Base-by-base conservation (phyloP, 2,888 invertebrate genomes). In the Zeuzera pyrina region DNA sequence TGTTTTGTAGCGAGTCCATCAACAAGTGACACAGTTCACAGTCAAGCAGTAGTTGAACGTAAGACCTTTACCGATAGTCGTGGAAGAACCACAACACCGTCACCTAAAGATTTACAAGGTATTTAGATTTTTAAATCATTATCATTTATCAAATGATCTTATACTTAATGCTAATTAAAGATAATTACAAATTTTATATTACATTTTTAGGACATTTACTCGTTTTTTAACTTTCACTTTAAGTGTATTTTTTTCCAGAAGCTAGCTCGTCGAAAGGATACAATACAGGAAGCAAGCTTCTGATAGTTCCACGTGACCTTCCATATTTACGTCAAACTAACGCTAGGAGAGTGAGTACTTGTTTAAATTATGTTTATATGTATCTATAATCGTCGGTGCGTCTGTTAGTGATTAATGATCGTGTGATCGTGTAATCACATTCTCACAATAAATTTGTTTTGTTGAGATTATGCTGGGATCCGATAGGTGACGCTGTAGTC, bases 261-360 rank as follows among this genome's bases (percentile, higher is more conserved):
- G 64, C 78, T 24, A 61, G 76, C 44, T 69, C 74, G 33, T 81
- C 79, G 12, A 78, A 70, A 52, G 57, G 62, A 27, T 62, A 69
- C 37, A 61, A 53, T 45, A 54, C 72, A 34, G 50, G 64, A 32
- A 81, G 78, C 53, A 81, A 83, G 55, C 65, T 81, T 43, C 61
- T 81, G 31, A 83, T 81, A 31, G 79, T 83, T 36, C 81, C 81
- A 3, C 70, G 81, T 40, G 81, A 83, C 52, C 74, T 83, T 36
- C 83, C 83, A 21, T 83, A 83, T 51, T 62, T 83, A 63, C 76
- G 83, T 54, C 83, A 83, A 63, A 83, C 83, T 71, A 81, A 83
- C 83, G 83, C 83, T 32, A 58, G 83, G 61, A 73, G 83, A 69
- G 83, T 79, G 54, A 61, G 64, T 52, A 39, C 11, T 15, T n/a